Percentiles rank a stretch among this genome's conserved stretches.
Evolutionary conservation across 2,797 vertebrate genomes (phyloP).

Genomic region (Toxotes lorentzi): DNA sequence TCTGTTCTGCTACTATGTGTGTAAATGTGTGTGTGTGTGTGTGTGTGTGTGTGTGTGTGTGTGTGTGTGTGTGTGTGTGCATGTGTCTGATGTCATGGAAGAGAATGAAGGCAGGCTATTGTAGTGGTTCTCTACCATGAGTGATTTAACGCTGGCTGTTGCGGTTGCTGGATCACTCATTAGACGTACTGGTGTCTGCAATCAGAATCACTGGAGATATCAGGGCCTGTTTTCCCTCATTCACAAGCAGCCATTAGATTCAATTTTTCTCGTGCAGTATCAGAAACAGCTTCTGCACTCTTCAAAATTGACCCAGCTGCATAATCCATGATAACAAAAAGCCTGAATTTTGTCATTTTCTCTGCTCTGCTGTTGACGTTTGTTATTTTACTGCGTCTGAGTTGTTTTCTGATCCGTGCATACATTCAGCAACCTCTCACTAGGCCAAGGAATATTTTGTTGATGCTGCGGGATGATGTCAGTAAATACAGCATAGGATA

Average conservation of each 20-base stretch:
- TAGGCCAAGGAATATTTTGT: conserved; percentile 22
- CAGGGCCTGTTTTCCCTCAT: conserved; percentile 34
- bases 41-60: conserved; percentile 8
- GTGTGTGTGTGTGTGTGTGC: not conserved
- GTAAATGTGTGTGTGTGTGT: not conserved
- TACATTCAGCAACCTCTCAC: conserved; percentile 14
- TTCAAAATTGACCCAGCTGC: not conserved
- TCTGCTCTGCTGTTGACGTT: not conserved
- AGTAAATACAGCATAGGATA: conserved; percentile 17
- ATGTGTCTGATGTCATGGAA: conserved; percentile 12
- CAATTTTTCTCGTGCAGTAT: conserved; percentile 14
- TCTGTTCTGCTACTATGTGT: conserved; percentile 53
- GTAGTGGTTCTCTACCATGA: conserved; percentile 17
- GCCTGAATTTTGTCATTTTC: conserved; percentile 12
- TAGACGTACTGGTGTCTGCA: conserved; percentile 21
- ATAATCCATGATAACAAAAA: conserved; percentile 17
- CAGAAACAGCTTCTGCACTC: conserved; percentile 19
- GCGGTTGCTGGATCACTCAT: conserved; percentile 36
- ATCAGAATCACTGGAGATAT: conserved; percentile 25
- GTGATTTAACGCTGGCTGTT: conserved; percentile 38
- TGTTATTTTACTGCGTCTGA: not conserved
- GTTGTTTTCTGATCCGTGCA: conserved; percentile 9
- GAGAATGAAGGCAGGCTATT: conserved; percentile 24
- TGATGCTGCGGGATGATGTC: conserved; percentile 32
- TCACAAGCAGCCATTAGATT: conserved; percentile 19